phyloP scores from a whole-genome alignment of 2,113 vertebrate genomes.

The Delphinus delphis region DNA sequence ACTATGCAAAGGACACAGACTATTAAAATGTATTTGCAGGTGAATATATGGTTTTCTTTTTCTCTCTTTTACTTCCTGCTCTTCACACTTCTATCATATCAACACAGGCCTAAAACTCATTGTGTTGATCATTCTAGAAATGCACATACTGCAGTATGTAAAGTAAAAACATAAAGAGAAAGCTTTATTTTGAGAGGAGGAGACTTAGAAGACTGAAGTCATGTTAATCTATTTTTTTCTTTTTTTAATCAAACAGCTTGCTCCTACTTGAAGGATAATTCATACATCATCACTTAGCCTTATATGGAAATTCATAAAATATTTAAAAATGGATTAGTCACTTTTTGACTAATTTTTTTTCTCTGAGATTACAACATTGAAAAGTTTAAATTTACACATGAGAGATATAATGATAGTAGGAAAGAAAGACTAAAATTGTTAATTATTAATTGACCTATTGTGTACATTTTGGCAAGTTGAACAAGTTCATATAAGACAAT shows the following conservation, averaged over 20 bases:
- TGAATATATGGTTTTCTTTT: background rate
- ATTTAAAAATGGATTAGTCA: background rate
- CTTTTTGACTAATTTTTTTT: conserved; percentile 6
- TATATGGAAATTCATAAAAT: background rate
- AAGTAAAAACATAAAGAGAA: background rate
- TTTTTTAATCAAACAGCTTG: background rate
- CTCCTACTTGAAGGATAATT: background rate
- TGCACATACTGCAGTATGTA: background rate
- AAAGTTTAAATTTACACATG: background rate
- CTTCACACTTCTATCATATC: background rate
- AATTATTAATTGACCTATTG: background rate
- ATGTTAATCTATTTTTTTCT: background rate
- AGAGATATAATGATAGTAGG: background rate
- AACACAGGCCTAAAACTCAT: background rate
- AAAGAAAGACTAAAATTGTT: background rate
- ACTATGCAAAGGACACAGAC: background rate
- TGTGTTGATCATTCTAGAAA: background rate
- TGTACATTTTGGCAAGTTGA: background rate
- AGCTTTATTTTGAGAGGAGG: background rate
- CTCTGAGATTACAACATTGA: background rate
- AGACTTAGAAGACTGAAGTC: background rate
- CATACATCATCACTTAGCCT: background rate
- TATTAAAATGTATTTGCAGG: background rate
- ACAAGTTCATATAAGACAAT: background rate
- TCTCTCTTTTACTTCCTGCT: background rate